These are phyloP conservation scores for Sciurus carolinensis DNA, from an alignment of 2,797 vertebrate species.

Conservation along the genomic window DNA sequence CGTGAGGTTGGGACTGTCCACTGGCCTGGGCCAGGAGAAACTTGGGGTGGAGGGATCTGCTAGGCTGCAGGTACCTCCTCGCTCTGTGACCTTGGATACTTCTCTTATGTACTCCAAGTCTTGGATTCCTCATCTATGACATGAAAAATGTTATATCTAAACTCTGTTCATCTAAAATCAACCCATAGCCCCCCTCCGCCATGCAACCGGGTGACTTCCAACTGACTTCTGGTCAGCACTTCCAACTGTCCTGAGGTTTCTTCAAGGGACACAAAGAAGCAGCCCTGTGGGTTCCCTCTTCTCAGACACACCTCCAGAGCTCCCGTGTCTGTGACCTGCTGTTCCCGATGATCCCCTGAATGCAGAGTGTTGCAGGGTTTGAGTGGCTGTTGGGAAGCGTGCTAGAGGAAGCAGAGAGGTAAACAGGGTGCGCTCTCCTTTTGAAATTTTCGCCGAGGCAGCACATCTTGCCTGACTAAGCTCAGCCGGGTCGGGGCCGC, in stretches of 20 bases:
- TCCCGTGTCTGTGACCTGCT: not conserved
- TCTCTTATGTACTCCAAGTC: not conserved
- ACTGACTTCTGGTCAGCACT: too few relatives aligned
- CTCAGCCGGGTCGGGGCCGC: slow-evolving; percentile 74
- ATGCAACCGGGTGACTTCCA: too few relatives aligned
- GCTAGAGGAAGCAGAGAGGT: not conserved
- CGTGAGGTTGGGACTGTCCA: not conserved
- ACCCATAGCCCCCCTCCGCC: not conserved
- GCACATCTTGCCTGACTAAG: slow-evolving; percentile 52
- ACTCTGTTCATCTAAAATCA: not conserved
- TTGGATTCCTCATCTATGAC: not conserved
- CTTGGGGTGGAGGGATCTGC: not conserved
- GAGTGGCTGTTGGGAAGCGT: slow-evolving; percentile 64
- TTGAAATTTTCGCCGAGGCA: slow-evolving; percentile 55
- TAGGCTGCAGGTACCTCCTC: not conserved
- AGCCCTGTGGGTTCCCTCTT: too few relatives aligned
- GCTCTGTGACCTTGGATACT: not conserved
- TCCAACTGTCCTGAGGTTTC: not conserved
- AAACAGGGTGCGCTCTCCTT: slow-evolving; percentile 18
- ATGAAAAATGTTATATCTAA: not conserved
- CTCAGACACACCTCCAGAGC: not conserved
- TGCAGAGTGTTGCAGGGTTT: accelerated
- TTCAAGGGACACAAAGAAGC: not conserved
- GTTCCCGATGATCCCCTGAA: not conserved
- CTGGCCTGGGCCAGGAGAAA: not conserved